These are phyloP conservation scores for Neogobius melanostomus DNA, from an alignment of 2,113 vertebrate genomes.

Conservation along the genomic window DNA sequence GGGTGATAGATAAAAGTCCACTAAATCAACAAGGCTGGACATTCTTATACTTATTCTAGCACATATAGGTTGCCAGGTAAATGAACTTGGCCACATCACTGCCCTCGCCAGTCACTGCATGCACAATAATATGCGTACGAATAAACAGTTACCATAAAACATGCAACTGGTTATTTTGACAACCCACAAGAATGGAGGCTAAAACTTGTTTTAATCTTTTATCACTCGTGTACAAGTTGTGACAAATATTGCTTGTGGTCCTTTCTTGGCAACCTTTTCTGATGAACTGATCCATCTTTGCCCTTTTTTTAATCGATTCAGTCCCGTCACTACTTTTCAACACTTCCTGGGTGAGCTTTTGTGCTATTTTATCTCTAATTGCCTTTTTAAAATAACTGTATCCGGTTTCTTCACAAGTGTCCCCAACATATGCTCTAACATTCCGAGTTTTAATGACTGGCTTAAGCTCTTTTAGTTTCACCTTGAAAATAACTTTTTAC, in stretches of 20 bases:
- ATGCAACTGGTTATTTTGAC: too few relatives aligned
- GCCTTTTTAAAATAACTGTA: background rate
- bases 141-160: too few relatives aligned
- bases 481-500: slow-evolving; percentile 1
- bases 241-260: background rate
- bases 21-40: too few relatives aligned
- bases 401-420: slow-evolving; percentile 2
- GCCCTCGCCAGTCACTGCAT: too few relatives aligned
- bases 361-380: slow-evolving; percentile 28
- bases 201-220: too few relatives aligned
- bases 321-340: slow-evolving; percentile 25
- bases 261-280: background rate
- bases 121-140: too few relatives aligned
- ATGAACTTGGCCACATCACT: too few relatives aligned
- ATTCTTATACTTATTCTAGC: too few relatives aligned
- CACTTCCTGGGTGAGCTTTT: slow-evolving; percentile 9
- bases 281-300: background rate
- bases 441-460: slow-evolving; percentile 12
- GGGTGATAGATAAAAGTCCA: too few relatives aligned
- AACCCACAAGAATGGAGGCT: too few relatives aligned
- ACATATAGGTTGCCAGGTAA: too few relatives aligned
- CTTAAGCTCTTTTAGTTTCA: background rate
- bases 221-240: background rate
- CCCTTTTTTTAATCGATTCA: background rate
- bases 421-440: background rate